phyloP scores from a whole-genome alignment of 2,888 invertebrate species.

The Penaeus monodon region DNA sequence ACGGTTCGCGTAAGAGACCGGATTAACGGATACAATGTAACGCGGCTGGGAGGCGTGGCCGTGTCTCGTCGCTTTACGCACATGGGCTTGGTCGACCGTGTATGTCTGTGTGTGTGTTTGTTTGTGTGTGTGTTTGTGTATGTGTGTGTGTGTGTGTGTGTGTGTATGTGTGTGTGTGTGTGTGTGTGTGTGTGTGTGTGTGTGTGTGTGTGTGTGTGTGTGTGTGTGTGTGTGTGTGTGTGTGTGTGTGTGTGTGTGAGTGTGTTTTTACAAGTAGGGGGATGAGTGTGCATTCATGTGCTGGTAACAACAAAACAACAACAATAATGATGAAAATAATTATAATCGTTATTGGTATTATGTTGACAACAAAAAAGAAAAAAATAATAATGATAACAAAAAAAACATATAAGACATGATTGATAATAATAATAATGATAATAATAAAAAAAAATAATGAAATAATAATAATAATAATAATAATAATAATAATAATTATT shows the following conservation, averaged over 20 bases:
- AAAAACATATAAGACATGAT: not conserved
- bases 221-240: not conserved
- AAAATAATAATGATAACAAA: not conserved
- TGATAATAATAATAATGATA: too few relatives aligned
- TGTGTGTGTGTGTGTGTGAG: not conserved
- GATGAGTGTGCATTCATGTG: too few relatives aligned
- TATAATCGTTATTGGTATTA: too few relatives aligned
- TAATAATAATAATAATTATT: too few relatives aligned
- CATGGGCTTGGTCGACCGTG: not conserved
- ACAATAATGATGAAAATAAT: too few relatives aligned
- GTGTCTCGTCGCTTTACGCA: not conserved
- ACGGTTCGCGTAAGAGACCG: too few relatives aligned
- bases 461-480: too few relatives aligned
- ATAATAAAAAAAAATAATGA: too few relatives aligned
- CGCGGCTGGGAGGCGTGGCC: too few relatives aligned
- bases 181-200: not conserved
- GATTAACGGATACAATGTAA: too few relatives aligned
- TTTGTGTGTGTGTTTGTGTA: not conserved
- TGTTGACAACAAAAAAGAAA: not conserved
- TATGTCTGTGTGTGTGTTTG: not conserved
- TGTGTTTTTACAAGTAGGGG: not conserved
- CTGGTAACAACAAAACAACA: too few relatives aligned
- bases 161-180: slow-evolving; percentile 6
- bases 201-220: not conserved
- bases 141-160: not conserved